phyloP scores from a whole-genome alignment of 2,888 invertebrate species.

The Eupithecia insigniata region DNA sequence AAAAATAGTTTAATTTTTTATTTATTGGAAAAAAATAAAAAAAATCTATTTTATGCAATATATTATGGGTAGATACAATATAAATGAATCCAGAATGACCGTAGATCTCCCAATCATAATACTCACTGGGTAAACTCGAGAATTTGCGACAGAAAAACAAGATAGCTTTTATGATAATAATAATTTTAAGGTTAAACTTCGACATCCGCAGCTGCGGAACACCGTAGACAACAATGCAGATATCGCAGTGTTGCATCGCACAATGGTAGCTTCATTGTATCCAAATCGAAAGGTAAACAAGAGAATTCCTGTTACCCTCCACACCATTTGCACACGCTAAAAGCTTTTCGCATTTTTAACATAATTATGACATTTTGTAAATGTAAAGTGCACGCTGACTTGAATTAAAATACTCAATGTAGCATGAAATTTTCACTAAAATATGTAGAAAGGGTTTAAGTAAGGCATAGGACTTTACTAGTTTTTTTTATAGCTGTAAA shows the following conservation, averaged over 20 bases:
- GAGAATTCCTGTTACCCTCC: conserved; percentile 50
- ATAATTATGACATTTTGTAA: conserved; percentile 15
- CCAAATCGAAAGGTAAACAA: conserved; percentile 52
- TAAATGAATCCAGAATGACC: not conserved
- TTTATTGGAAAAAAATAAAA: no score
- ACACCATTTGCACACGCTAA: conserved; percentile 39
- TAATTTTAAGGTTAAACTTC: conserved; percentile 14
- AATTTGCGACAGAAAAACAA: not conserved
- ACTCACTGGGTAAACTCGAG: not conserved
- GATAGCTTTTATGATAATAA: not conserved
- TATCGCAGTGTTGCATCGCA: conserved; percentile 46
- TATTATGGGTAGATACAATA: no score
- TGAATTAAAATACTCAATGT: conserved; percentile 15
- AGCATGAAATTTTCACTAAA: not conserved
- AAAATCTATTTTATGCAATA: no score
- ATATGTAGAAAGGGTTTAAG: not conserved
- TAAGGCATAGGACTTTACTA: conserved; percentile 23
- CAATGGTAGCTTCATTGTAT: conserved; percentile 58
- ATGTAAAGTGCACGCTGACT: not conserved
- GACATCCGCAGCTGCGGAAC: conserved; percentile 60
- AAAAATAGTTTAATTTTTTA: no score
- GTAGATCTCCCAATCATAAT: not conserved
- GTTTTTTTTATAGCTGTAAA: no score
- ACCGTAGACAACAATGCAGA: conserved; percentile 51
- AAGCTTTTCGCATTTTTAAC: conserved; percentile 29